A percentile compares a stretch with the other conserved stretches of the same genome.
Evolutionary conservation across 2,113 vertebrate species (phyloP).

Genomic region (Ceyx melanurus): DNA sequence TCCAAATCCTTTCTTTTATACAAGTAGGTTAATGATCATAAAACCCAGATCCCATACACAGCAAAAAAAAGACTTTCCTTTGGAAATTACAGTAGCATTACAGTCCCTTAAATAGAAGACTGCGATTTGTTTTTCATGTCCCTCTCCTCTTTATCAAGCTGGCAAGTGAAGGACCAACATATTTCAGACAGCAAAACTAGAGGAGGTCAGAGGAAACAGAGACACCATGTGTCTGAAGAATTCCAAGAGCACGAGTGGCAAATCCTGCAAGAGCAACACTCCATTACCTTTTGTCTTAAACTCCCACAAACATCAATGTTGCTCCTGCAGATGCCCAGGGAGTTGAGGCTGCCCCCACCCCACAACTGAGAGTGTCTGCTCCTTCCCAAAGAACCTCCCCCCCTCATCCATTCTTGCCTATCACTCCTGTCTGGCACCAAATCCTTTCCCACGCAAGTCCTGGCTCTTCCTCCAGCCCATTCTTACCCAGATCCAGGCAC

Average conservation of each 20-base stretch:
- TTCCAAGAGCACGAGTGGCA: not conserved
- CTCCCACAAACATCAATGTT: not conserved
- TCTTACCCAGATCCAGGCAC: not conserved
- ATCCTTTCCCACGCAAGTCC: not conserved
- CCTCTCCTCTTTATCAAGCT: not conserved
- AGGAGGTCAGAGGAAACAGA: not conserved
- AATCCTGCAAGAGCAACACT: not conserved
- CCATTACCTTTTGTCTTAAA: not conserved
- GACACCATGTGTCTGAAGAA: not conserved
- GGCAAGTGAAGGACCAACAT: not conserved
- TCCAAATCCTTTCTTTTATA: not conserved
- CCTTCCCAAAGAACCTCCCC: not conserved
- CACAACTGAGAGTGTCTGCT: fast-evolving
- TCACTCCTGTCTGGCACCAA: not conserved
- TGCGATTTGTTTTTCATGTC: not conserved
- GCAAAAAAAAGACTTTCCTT: not conserved
- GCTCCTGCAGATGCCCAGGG: not conserved
- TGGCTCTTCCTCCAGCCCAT: not conserved
- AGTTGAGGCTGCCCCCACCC: not conserved
- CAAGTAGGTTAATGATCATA: not conserved
- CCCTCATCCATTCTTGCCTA: not conserved
- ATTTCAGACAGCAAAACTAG: not conserved
- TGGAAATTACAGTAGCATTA: not conserved
- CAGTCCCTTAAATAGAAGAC: not conserved
- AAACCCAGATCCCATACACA: not conserved